Evolutionary conservation across 2,113 vertebrate genomes (phyloP).

Genomic region (Melanotaenia duboulayi): DNA sequence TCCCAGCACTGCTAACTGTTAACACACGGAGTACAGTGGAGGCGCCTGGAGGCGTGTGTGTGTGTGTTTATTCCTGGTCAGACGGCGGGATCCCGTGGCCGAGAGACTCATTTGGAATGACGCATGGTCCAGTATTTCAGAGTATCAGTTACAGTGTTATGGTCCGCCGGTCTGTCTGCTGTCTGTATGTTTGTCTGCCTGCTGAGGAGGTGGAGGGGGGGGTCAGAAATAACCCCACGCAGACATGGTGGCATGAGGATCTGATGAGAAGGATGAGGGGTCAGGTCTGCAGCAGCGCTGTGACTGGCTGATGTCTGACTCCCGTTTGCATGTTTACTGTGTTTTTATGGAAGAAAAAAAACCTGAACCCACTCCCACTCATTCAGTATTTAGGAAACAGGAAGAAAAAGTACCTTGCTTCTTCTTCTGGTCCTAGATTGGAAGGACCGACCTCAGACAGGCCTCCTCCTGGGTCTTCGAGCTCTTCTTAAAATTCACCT

Average conservation of each 20-base stretch:
- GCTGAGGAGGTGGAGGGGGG: not conserved
- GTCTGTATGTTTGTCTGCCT: constrained; percentile 61
- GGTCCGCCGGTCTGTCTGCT: constrained; percentile 70
- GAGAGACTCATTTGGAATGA: constrained; percentile 74
- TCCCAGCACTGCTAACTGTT: constrained; percentile 59
- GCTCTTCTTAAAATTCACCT: too few relatives aligned
- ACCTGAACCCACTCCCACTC: too few relatives aligned
- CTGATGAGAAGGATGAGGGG: not conserved
- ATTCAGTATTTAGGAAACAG: too few relatives aligned
- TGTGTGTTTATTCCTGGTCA: constrained; percentile 74
- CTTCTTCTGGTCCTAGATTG: too few relatives aligned
- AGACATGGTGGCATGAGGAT: constrained; percentile 1
- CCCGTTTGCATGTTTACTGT: too few relatives aligned
- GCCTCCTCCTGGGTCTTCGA: too few relatives aligned
- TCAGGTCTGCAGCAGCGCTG: too few relatives aligned
- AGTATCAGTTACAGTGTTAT: constrained; percentile 70
- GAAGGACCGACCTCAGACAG: too few relatives aligned
- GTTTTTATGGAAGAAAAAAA: too few relatives aligned
- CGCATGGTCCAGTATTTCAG: constrained; percentile 67
- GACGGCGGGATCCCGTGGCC: constrained; percentile 72
- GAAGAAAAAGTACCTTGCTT: too few relatives aligned
- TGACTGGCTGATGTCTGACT: too few relatives aligned
- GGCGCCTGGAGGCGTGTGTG: constrained; percentile 46
- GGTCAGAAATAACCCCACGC: constrained; percentile 3
- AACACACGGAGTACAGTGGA: constrained; percentile 48